Conservation (phyloP, 2,888 invertebrate species). For the Thera obeliscata region DNA sequence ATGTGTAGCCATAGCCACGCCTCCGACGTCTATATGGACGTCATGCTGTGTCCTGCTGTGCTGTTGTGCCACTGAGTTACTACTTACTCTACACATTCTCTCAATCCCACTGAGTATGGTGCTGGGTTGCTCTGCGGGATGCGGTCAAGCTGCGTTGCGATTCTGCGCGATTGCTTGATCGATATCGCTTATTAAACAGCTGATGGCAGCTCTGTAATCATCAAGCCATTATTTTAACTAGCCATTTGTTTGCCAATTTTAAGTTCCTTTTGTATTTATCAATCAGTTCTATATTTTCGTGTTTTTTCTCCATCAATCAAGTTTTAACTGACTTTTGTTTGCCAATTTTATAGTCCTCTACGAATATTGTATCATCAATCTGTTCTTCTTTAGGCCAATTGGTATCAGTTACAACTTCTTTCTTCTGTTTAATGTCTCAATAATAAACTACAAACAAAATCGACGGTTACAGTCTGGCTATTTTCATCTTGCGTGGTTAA, state of each 20-base stretch:
- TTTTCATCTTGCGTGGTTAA: background rate
- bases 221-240: conserved; percentile 2
- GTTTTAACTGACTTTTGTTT: background rate
- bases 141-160: conserved; percentile 36
- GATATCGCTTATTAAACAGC: conserved; percentile 30
- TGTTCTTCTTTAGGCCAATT: background rate
- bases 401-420: background rate
- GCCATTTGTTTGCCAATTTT: background rate
- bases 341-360: no score
- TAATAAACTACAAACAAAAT: background rate
- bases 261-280: background rate
- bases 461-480: background rate
- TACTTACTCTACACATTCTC: conserved; percentile 9
- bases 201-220: conserved; percentile 6
- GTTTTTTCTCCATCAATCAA: no score
- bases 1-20: conserved; percentile 33
- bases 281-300: background rate
- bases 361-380: no score
- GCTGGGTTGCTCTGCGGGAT: conserved; percentile 18
- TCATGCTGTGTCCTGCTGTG: conserved; percentile 52
- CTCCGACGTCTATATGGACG: conserved; percentile 50
- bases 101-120: conserved; percentile 13
- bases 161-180: conserved; percentile 21
- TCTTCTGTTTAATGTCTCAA: background rate
- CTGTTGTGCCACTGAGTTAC: conserved; percentile 48